Percentiles rank a stretch among this genome's conserved stretches.
These are phyloP conservation scores for Gallinago paraguaiae DNA, from an alignment of 2,113 vertebrate genomes.

Conservation along the genomic window DNA sequence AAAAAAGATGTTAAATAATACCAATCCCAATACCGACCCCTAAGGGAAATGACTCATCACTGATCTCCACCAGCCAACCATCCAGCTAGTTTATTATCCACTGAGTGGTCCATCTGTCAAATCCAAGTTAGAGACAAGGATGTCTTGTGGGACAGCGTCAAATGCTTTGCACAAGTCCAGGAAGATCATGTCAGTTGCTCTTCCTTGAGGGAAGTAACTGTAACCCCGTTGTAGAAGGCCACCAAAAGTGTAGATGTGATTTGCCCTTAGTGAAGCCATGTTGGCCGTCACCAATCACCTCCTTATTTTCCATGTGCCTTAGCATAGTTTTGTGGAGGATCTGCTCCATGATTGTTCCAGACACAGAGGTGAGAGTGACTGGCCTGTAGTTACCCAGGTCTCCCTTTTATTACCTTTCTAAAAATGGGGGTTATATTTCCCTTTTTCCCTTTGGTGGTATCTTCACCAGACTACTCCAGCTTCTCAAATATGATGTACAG, in stretches of 20 bases:
- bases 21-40: too few relatives aligned
- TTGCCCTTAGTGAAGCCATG: neutral
- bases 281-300: neutral
- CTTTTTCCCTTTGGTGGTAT: neutral
- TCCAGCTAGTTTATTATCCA: neutral
- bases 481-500: neutral
- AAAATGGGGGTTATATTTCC: neutral
- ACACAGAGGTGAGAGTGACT: neutral
- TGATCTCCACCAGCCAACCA: too few relatives aligned
- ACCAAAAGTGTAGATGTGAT: neutral
- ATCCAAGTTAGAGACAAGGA: neutral
- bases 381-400: neutral
- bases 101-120: fast-evolving
- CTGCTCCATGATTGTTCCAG: neutral
- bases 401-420: neutral
- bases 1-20: too few relatives aligned
- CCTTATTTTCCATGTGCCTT: too few relatives aligned
- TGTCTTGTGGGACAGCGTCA: neutral
- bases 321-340: neutral
- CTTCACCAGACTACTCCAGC: neutral
- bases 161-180: neutral
- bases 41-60: too few relatives aligned
- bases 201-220: neutral
- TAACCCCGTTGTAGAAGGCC: neutral
- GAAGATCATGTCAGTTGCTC: neutral